Base-by-base conservation (phyloP, 2,797 vertebrate species). In the Podarcis siculus region DNA sequence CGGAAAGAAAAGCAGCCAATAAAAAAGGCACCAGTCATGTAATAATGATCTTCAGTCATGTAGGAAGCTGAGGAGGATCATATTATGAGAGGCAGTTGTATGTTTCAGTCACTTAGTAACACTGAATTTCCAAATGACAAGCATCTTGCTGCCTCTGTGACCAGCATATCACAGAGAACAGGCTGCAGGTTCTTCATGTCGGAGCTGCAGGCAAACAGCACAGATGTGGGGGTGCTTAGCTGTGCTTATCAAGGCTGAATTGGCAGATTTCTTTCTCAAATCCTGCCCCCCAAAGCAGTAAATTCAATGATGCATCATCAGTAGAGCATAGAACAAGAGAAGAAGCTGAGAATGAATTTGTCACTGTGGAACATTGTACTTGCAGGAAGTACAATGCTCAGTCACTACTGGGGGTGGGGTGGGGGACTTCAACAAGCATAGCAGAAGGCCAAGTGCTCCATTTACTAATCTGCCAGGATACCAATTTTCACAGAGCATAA, bases 101-200 rank as follows among this genome's bases (percentile, higher is more conserved):
- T 32, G n/a, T 23, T 72, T 58, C 58, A 25, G 19, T 8, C 25
- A 71, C 67, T 80, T 39, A 42, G 19, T n/a, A 32, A 37, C 32
- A 58, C 25, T 58, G 32, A 73, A 92, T 91, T 92, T 92, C 66
- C 87, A 89, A 78, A 12, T 67, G 39, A 32, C 61, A 66, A 77
- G 61, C 23, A 58, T 21, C 39, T 78, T 8, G 5, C 17, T 79
- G n/a, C 45, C 25, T 72, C 9, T 8, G 21, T n/a, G 21, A 73
- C 9, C 19, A 61, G 86, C 25, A 49, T 13, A 32, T 32, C 12
- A 32, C 9, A 12, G 19, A 30, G 39, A 39, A 10, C 10, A 58
- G 15, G 15, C n/a, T 35, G 66, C 78, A 73, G 32, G 2, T 66
- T 79, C 39, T 19, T 80, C 35, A 32, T 37, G 27, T 15, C 8